Conservation (phyloP, 2,797 vertebrate species). For the Hemibagrus guttatus region DNA sequence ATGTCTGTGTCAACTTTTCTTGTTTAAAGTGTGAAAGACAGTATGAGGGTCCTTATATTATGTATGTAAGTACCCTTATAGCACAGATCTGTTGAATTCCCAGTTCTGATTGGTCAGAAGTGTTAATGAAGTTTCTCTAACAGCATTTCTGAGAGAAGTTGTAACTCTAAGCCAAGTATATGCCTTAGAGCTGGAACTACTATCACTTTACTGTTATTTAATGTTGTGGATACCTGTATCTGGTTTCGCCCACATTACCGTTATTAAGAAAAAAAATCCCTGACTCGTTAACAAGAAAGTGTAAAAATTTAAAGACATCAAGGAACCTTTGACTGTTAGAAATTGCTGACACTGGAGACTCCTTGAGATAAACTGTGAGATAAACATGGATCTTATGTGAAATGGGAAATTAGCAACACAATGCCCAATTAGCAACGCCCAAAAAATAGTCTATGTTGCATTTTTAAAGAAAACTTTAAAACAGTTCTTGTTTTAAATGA, state of each 20-base stretch:
- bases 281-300: too few relatives aligned
- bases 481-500: background rate
- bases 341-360: too few relatives aligned
- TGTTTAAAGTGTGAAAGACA: slow-evolving; percentile 13
- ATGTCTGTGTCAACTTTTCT: slow-evolving; percentile 28
- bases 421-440: slow-evolving; percentile 20
- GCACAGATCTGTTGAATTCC: background rate
- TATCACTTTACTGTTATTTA: too few relatives aligned
- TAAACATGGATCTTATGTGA: background rate
- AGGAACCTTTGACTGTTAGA: too few relatives aligned
- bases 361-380: background rate
- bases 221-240: too few relatives aligned
- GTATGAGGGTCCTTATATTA: background rate
- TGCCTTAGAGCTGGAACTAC: too few relatives aligned
- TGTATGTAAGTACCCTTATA: too few relatives aligned
- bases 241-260: too few relatives aligned
- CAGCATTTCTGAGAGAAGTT: background rate
- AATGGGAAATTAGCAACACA: slow-evolving; percentile 23
- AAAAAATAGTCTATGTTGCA: background rate
- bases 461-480: too few relatives aligned
- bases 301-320: too few relatives aligned
- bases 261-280: too few relatives aligned
- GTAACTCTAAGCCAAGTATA: background rate
- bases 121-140: background rate
- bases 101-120: background rate